These are phyloP conservation scores for Minunthozetes semirufus DNA, from an alignment of 2,888 invertebrate species.

Conservation along the genomic window DNA sequence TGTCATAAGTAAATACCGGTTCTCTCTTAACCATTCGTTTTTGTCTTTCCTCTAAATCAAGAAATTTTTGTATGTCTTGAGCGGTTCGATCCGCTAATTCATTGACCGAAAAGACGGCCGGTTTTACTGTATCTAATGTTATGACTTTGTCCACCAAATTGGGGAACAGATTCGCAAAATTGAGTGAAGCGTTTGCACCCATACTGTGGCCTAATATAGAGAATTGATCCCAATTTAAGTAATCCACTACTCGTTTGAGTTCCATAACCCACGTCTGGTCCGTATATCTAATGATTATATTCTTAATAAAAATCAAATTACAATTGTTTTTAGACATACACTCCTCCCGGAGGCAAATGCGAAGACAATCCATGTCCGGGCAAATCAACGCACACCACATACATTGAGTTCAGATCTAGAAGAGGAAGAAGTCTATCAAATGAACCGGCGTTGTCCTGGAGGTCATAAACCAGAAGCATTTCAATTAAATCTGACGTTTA, in stretches of 20 bases:
- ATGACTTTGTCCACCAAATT: constrained; percentile 46
- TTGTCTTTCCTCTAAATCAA: not conserved
- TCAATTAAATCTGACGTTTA: not conserved
- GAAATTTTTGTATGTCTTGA: constrained; percentile 19
- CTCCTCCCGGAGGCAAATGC: constrained; percentile 39
- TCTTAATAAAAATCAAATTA: not conserved
- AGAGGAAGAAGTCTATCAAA: constrained; percentile 54
- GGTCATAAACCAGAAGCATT: not conserved
- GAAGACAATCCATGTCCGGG: constrained; percentile 41
- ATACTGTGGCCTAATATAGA: constrained; percentile 43
- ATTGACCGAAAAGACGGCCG: constrained; percentile 35
- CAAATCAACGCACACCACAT: constrained; percentile 40
- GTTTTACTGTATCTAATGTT: constrained; percentile 43
- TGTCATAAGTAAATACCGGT: constrained; percentile 7
- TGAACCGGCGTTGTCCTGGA: constrained; percentile 63
- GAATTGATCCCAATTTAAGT: constrained; percentile 38
- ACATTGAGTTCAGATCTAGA: constrained; percentile 25
- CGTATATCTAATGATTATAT: constrained; percentile 34
- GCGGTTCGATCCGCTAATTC: constrained; percentile 24
- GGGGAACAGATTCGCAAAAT: constrained; percentile 48
- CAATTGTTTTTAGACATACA: constrained; percentile 7
- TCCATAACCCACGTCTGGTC: constrained; percentile 37
- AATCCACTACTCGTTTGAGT: constrained; percentile 38
- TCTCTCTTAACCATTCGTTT: not conserved
- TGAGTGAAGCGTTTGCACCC: constrained; percentile 51